These are phyloP conservation scores for Linurgus olivaceus DNA, from an alignment of 2,797 vertebrate species.

Conservation along the genomic window DNA sequence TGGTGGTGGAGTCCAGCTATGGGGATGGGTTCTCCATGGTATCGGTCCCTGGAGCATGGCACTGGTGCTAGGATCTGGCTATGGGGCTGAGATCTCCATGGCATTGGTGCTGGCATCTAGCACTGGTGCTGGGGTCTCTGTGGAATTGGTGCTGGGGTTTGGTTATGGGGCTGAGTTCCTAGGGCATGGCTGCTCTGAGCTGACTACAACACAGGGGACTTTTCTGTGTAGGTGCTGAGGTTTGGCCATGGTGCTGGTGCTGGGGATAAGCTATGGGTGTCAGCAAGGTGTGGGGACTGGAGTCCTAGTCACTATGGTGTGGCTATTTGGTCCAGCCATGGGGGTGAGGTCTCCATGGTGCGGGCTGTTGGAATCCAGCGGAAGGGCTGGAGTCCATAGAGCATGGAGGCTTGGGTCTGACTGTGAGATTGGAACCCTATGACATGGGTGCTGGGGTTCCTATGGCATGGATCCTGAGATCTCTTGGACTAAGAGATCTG, in stretches of 20 bases:
- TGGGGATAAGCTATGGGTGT: not conserved
- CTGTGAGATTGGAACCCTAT: not conserved
- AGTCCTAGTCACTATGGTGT: not conserved
- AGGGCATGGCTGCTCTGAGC: not conserved
- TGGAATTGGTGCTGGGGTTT: not conserved
- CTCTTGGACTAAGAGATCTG: not conserved
- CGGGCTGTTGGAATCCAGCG: not conserved
- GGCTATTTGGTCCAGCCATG: not conserved
- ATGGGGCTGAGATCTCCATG: accelerated
- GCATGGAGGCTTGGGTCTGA: accelerated
- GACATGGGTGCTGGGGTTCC: not conserved
- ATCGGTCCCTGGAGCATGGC: not conserved
- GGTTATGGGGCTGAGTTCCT: not conserved
- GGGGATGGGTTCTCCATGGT: not conserved
- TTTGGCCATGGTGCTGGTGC: not conserved
- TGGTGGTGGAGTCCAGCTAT: not conserved
- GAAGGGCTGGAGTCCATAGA: not conserved
- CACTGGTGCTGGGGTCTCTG: too few relatives aligned
- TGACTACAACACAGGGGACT: not conserved
- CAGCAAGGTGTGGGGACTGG: not conserved
- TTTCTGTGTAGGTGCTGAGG: not conserved
- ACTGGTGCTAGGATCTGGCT: not conserved
- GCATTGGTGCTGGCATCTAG: too few relatives aligned
- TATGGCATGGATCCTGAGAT: not conserved
- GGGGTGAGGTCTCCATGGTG: not conserved